Percentiles rank a stretch among this genome's conserved stretches.
Conservation (phyloP, 2,888 invertebrate species). For the Scaptomyza polygonia region DNA sequence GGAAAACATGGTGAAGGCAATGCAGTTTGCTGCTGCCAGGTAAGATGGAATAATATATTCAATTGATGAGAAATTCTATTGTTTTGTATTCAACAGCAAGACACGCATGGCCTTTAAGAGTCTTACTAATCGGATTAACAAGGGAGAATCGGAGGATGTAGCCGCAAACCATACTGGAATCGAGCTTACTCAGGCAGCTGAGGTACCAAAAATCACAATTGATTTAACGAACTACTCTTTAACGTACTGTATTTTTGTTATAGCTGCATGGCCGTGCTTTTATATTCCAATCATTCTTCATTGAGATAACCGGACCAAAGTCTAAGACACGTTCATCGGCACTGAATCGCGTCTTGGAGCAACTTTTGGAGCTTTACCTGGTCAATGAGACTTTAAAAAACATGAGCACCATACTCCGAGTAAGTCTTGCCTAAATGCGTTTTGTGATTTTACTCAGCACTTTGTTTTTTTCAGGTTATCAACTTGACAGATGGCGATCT, state of each 20-base stretch:
- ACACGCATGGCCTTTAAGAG: conserved; percentile 88
- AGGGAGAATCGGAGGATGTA: conserved; percentile 89
- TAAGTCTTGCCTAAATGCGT: conserved; percentile 82
- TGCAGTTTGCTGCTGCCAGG: conserved; percentile 85
- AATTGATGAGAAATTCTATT: background rate
- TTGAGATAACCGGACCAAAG: conserved; percentile 88
- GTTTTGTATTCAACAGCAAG: conserved; percentile 85
- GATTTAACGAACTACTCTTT: background rate
- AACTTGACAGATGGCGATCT: conserved; percentile 72
- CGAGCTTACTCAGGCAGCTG: conserved; percentile 91
- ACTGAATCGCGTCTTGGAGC: conserved; percentile 87
- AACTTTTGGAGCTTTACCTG: conserved; percentile 91
- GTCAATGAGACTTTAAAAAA: conserved; percentile 90
- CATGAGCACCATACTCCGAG: conserved; percentile 91
- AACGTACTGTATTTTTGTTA: background rate
- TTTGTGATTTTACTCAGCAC: background rate
- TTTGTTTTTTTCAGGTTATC: conserved; percentile 64
- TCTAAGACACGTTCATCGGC: conserved; percentile 86
- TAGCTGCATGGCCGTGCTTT: conserved; percentile 93
- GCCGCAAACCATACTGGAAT: conserved; percentile 95
- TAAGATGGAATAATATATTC: conserved; percentile 60
- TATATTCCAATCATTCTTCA: conserved; percentile 90
- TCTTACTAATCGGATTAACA: conserved; percentile 88
- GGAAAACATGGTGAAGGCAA: conserved; percentile 83
- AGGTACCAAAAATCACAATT: conserved; percentile 85